These are phyloP conservation scores for Galaxias olidus DNA, from an alignment of 2,797 vertebrate genomes.

Conservation along the genomic window DNA sequence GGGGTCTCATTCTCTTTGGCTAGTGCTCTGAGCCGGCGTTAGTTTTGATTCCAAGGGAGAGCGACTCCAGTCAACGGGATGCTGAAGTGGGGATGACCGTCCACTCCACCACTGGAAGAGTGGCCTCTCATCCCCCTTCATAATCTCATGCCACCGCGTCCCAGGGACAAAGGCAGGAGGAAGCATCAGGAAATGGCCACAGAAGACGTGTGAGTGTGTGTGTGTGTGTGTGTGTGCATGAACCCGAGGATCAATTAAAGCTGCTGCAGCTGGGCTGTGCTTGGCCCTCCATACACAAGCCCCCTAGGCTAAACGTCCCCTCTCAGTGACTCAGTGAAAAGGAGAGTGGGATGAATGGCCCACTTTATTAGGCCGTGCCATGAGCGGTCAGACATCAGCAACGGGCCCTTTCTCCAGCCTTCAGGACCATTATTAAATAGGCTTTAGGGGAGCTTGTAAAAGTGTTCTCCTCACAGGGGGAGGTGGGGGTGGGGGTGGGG, in stretches of 20 bases:
- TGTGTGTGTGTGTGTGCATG: constrained; percentile 52
- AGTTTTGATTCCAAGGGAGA: neutral
- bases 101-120: constrained; percentile 37
- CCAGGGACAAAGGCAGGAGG: constrained; percentile 35
- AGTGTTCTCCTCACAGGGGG: constrained; percentile 57
- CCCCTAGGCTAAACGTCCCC: constrained; percentile 48
- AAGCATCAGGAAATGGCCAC: constrained; percentile 41
- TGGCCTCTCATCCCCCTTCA: constrained; percentile 42
- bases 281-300: constrained; percentile 55
- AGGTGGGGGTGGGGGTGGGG: neutral
- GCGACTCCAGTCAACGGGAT: constrained; percentile 8
- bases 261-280: constrained; percentile 52
- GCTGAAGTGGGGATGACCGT: constrained; percentile 24
- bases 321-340: constrained; percentile 62
- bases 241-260: constrained; percentile 68
- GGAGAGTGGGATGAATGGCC: constrained; percentile 66
- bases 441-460: constrained; percentile 65
- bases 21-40: neutral
- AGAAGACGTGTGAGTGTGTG: constrained; percentile 57
- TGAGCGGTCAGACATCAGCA: constrained; percentile 70
- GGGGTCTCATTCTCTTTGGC: too few species aligned
- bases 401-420: constrained; percentile 56
- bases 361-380: constrained; percentile 72
- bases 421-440: constrained; percentile 66
- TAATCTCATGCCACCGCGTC: constrained; percentile 41